Base-by-base conservation (phyloP, 2,888 invertebrate genomes). In the Sericinus montela region DNA sequence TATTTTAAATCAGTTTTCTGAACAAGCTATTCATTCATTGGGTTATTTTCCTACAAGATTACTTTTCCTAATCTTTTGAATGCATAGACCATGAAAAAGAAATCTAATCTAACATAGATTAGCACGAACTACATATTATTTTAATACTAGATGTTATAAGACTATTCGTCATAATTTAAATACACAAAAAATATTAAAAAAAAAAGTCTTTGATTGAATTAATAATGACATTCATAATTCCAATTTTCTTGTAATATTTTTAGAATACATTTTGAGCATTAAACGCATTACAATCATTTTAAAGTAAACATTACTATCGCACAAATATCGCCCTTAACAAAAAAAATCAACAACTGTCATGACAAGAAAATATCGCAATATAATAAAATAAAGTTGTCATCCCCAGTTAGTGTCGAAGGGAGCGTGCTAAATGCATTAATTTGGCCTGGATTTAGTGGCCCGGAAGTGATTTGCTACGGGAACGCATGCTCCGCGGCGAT, bases 391-490 rank as follows among this genome's bases (percentile, higher is more conserved):
- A 83, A 88, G 86, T 86, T 88, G 87, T 87, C 87, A 87, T 86
- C 85, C 79, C 79, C 87, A 88, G 80, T 69, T 64, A 69, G 72
- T 67, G 77, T 61, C 71, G 63, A 36, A 36, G 80, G 79, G 83
- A 86, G 87, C 86, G 87, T 87, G 87, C 80, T 87, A 87, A 88
- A 88, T 85, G 85, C 87, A 87, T 87, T 87, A 88, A 86, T 88
- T 88, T 87, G 76, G 83, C 85, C 86, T 86, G 86, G 69, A 85
- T 80, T 87, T 87, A 88, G 88, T 88, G 88, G 88, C 66, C 83
- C 87, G 87, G 87, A 88, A 88, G 85, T 86, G 88, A 88, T 87
- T 87, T 87, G 88, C 86, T 77, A 86, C 87, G 87, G 86, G 86
- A 87, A 86, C 81, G 81, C 80, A 84, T 82, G 82, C 78, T 74